These are phyloP conservation scores for Sphaerophoria rueppellii DNA, from an alignment of 2,888 invertebrate species.

Conservation along the genomic window DNA sequence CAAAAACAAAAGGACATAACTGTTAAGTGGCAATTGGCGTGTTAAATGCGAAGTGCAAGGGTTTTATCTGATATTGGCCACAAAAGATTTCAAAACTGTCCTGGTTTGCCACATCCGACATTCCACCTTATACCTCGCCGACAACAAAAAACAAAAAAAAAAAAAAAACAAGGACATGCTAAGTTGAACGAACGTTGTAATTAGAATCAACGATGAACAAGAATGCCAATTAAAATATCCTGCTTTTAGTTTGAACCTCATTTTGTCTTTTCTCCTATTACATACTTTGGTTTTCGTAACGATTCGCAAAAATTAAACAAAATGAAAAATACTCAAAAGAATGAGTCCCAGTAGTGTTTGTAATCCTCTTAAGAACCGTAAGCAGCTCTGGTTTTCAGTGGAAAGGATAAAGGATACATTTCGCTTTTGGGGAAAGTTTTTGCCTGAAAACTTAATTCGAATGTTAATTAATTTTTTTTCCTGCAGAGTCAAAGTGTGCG, in stretches of 20 bases:
- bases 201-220: slow-evolving; percentile 46
- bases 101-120: slow-evolving; percentile 3
- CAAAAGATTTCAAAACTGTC: slow-evolving; percentile 28
- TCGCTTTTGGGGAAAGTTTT: slow-evolving; percentile 42
- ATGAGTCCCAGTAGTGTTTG: slow-evolving; percentile 1
- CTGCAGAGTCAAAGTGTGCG: slow-evolving; percentile 14
- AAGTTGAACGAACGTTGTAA: slow-evolving; percentile 23
- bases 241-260: not conserved
- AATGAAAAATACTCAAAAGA: not conserved
- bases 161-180: slow-evolving; percentile 2
- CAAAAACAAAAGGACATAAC: slow-evolving; percentile 32
- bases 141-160: not conserved
- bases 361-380: slow-evolving; percentile 19
- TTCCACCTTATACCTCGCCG: no score
- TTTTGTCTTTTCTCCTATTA: slow-evolving; percentile 16
- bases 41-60: not conserved
- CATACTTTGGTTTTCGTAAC: not conserved
- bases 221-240: slow-evolving; percentile 55
- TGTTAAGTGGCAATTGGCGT: slow-evolving; percentile 28
- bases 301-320: not conserved
- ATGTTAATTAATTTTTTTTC: slow-evolving; percentile 66
- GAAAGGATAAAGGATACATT: slow-evolving; percentile 40
- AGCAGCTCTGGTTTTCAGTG: not conserved
- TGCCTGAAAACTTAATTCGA: slow-evolving; percentile 59
- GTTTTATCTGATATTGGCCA: slow-evolving; percentile 27